A percentile compares a stretch with the other conserved stretches of the same genome.
Conservation (phyloP, 1,140 invertebrate genomes). For the Lasaia peninsularis region DNA sequence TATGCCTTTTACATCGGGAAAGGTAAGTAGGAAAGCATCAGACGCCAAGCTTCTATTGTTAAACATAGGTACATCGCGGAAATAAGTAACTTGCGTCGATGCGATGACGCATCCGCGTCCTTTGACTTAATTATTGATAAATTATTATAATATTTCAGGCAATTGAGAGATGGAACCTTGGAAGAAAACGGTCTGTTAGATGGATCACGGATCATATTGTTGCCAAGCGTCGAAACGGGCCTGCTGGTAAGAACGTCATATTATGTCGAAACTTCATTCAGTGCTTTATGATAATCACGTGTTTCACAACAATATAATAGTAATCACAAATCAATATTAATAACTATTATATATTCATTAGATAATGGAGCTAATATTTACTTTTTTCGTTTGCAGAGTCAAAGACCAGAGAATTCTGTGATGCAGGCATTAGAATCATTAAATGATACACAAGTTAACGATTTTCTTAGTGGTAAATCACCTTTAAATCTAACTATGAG, state of each 20-base stretch:
- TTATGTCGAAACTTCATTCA: conserved; percentile 51
- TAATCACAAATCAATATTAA: conserved; percentile 57
- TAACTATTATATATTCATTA: conserved; percentile 37
- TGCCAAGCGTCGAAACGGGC: conserved; percentile 96
- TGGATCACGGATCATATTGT: conserved; percentile 91
- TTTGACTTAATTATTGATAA: conserved; percentile 59
- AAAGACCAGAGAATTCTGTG: conserved; percentile 94
- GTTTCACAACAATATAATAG: conserved; percentile 60
- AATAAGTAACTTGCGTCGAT: conserved; percentile 75
- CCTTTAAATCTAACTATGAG: conserved; percentile 96
- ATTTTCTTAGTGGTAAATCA: conserved; percentile 95
- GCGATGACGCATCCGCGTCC: conserved; percentile 74
- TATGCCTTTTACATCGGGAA: conserved; percentile 93
- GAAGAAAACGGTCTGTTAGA: conserved; percentile 92
- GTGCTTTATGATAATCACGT: conserved; percentile 61
- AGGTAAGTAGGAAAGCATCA: conserved; percentile 82
- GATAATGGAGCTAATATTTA: conserved; percentile 25
- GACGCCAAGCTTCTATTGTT: conserved; percentile 74
- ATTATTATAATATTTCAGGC: conserved; percentile 79
- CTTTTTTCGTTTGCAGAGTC: conserved; percentile 83
- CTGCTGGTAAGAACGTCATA: conserved; percentile 87
- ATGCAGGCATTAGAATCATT: conserved; percentile 96
- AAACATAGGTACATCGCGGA: conserved; percentile 70
- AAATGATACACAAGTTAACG: conserved; percentile 95
- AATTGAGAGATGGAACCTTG: conserved; percentile 91